Percentiles rank a stretch among this genome's conserved stretches.
These are phyloP conservation scores for Callimorpha dominula DNA, from an alignment of 2,888 invertebrate species.

Conservation along the genomic window DNA sequence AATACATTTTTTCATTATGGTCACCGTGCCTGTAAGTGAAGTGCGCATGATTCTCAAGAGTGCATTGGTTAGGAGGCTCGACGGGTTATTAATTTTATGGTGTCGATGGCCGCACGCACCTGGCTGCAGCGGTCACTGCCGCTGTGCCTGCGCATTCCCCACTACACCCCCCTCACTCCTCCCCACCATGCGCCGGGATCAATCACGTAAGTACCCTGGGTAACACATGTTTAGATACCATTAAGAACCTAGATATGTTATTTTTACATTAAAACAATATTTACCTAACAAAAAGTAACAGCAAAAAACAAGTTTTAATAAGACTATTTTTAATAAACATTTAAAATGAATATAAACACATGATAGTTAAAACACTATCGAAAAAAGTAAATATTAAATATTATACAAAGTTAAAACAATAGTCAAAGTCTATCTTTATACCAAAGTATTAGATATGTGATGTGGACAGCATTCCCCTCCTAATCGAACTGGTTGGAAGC, in stretches of 20 bases:
- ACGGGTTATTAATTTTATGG: constrained; percentile 87
- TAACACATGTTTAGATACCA: neutral
- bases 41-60: constrained; percentile 73
- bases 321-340: neutral
- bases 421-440: constrained; percentile 43
- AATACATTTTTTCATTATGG: constrained; percentile 38
- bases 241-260: neutral
- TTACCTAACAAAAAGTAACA: neutral
- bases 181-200: constrained; percentile 62
- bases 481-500: constrained; percentile 81
- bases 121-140: constrained; percentile 84
- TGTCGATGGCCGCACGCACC: constrained; percentile 86
- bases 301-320: neutral
- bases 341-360: neutral
- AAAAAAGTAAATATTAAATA: too few species aligned
- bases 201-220: constrained; percentile 69
- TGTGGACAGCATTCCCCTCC: constrained; percentile 80
- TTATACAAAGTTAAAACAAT: constrained; percentile 39
- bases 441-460: constrained; percentile 48
- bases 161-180: constrained; percentile 41
- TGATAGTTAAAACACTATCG: neutral
- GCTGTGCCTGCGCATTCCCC: constrained; percentile 60
- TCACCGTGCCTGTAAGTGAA: constrained; percentile 58
- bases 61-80: constrained; percentile 82
- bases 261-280: neutral